Evolutionary conservation across 2,113 vertebrate genomes (phyloP), one percentile per base, ranked within the genome.

Genomic region (Oophaga pumilio): DNA sequence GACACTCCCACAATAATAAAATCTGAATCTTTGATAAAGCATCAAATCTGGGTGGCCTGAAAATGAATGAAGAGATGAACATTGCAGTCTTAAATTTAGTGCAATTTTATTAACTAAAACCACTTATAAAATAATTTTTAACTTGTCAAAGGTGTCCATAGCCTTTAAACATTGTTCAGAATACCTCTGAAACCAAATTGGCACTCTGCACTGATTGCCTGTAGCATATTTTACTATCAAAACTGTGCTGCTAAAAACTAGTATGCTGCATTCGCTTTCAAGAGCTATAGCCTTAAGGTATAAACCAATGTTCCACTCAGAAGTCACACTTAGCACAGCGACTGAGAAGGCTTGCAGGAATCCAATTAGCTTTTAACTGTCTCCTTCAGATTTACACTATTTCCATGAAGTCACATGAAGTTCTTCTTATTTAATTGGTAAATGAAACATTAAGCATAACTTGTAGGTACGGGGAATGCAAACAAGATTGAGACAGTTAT

Each of bases 361-460:
- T 59, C 69, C 53, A 85, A 85, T 85, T 85, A 85, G 71, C 33
- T 50, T 76, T 43, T 76, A 52, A 20, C 33, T 85, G 73, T 57
- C 53, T 62, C 84, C 43, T 76, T 59, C 56, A 76, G 84, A 85
- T 85, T 74, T 85, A 76, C 56, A 24, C 22, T 52, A 64, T 50
- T 85, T 57, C 84, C 20, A 85, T 84, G 68, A 71, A 84, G 82
- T 84, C 50, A 28, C 71, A 43, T 43, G 49, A 22, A 85, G 68
- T 60, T 85, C 33, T 24, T 85, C 33, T 49, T 74, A 69, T 33
- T 73, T 85, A 85, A 85, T 76, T 56, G 52, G 57, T 33, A 85
- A 74, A 74, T 74, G 43, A 85, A 28, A 50, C 78, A 24, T 79
- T 79, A 81, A 33, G 56, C 26, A 50, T 43, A 85, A 76, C 11